Evolutionary conservation across 2,113 vertebrate species (phyloP).

Genomic region (Oncorhynchus clarkii): DNA sequence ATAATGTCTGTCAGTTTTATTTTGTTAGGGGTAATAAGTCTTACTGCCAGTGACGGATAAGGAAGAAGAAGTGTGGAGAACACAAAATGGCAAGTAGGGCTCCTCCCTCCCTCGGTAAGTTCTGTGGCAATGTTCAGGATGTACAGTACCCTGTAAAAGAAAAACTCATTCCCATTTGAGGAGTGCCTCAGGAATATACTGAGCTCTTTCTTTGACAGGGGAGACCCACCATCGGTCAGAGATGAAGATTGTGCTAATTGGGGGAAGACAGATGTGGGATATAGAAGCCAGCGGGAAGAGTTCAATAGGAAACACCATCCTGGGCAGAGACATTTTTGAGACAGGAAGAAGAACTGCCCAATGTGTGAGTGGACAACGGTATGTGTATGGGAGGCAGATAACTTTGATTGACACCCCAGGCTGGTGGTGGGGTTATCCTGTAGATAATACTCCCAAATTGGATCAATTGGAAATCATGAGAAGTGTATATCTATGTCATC

Average conservation of each 20-base stretch:
- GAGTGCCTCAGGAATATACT: background rate
- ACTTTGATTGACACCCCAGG: constrained; percentile 38
- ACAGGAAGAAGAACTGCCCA: constrained; percentile 21
- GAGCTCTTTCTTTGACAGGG: background rate
- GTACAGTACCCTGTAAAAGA: too few species aligned
- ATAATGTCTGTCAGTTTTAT: too few species aligned
- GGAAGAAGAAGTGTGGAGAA: background rate
- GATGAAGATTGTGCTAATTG: constrained; percentile 18
- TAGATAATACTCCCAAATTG: constrained; percentile 24
- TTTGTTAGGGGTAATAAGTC: too few species aligned
- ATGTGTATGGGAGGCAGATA: constrained; percentile 13
- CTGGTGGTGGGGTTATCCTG: constrained; percentile 42
- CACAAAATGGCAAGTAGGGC: background rate
- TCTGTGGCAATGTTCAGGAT: background rate
- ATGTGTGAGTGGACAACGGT: background rate
- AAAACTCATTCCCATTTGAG: background rate
- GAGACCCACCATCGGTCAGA: background rate
- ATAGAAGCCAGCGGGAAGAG: constrained; percentile 26
- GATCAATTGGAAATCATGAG: constrained; percentile 31
- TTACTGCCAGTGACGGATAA: too few species aligned
- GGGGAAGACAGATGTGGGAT: constrained; percentile 5
- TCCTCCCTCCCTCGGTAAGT: background rate
- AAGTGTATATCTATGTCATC: constrained; percentile 17
- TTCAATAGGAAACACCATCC: constrained; percentile 29
- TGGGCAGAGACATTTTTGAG: constrained; percentile 17